phyloP scores from a whole-genome alignment of 2,888 invertebrate genomes.

The Sphinx pinastri region DNA sequence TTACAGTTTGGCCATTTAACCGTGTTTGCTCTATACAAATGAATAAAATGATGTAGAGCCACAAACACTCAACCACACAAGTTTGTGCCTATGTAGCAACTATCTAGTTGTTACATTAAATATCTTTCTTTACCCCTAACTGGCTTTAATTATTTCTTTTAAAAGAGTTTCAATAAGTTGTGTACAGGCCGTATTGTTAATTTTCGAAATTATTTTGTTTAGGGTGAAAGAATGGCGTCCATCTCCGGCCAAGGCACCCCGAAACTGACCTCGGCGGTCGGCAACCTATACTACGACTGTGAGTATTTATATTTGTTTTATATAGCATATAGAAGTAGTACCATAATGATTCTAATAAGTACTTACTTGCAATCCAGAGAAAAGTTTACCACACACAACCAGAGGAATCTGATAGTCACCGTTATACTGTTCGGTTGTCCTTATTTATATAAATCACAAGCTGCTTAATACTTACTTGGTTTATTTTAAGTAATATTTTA shows the following conservation, averaged over 20 bases:
- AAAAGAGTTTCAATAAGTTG: neutral
- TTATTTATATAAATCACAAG: too few relatives aligned
- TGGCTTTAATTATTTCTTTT: neutral
- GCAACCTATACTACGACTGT: constrained; percentile 80
- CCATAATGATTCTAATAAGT: too few relatives aligned
- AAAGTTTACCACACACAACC: neutral
- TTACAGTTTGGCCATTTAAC: too few relatives aligned
- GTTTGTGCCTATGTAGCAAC: neutral
- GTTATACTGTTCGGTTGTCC: too few relatives aligned
- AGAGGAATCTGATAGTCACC: too few relatives aligned
- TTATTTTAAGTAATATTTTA: too few relatives aligned
- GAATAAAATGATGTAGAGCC: too few relatives aligned
- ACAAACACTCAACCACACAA: too few relatives aligned
- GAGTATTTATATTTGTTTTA: constrained; percentile 48
- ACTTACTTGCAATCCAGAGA: neutral
- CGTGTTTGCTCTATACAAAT: too few relatives aligned
- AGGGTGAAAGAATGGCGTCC: constrained; percentile 79
- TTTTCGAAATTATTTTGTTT: constrained; percentile 31
- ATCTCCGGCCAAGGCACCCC: constrained; percentile 75
- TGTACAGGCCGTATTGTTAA: neutral
- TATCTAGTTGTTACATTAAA: neutral
- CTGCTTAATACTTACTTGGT: too few relatives aligned
- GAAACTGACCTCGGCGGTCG: constrained; percentile 72
- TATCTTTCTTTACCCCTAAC: neutral
- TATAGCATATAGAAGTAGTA: too few relatives aligned